phyloP scores from a whole-genome alignment of 2,113 vertebrate species.

The Myodes glareolus region DNA sequence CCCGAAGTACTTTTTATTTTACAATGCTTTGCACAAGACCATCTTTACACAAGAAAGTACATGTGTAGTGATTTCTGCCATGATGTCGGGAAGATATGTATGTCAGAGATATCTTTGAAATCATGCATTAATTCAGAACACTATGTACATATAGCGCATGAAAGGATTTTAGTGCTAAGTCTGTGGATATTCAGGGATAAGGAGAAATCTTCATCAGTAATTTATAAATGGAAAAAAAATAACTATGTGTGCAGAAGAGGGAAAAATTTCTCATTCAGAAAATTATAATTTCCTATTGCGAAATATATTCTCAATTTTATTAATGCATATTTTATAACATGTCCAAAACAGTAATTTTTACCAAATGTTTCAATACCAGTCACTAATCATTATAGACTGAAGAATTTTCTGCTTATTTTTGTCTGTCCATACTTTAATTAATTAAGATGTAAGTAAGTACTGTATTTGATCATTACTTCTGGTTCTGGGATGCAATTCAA shows the following conservation, averaged over 20 bases:
- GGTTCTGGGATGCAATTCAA: not conserved
- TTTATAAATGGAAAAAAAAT: not conserved
- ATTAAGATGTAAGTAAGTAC: not conserved
- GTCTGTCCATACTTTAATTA: not conserved
- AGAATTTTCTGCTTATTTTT: not conserved
- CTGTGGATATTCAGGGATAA: not conserved
- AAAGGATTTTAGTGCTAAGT: not conserved
- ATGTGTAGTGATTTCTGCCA: not conserved
- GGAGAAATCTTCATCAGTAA: not conserved
- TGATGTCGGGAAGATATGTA: not conserved
- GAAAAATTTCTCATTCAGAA: not conserved
- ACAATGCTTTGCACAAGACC: not conserved
- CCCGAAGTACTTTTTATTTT: not conserved
- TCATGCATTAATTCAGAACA: not conserved
- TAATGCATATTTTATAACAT: not conserved
- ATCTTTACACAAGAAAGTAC: not conserved
- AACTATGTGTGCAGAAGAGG: not conserved
- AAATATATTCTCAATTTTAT: not conserved
- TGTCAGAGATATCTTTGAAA: not conserved
- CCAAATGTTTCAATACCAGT: not conserved
- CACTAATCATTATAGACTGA: not conserved
- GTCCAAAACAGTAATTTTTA: not conserved
- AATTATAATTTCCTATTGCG: not conserved
- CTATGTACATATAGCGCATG: not conserved
- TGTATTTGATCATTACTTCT: not conserved